Evolutionary conservation across 2,888 invertebrate species (phyloP).

Genomic region (Lypha dubia): DNA sequence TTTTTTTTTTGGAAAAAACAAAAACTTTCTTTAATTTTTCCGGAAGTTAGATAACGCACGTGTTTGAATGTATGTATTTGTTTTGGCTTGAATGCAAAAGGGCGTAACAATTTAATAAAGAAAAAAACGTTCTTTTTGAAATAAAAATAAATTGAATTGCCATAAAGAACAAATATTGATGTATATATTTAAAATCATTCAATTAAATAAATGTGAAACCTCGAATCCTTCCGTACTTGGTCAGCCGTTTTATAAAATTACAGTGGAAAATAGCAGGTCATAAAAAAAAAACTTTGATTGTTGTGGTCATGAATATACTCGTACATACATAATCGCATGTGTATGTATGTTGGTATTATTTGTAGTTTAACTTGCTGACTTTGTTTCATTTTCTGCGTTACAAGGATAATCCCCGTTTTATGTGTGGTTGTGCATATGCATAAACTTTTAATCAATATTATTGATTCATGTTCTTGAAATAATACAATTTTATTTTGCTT

Average conservation of each 20-base stretch:
- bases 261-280: constrained; percentile 26
- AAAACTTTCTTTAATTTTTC: constrained; percentile 8
- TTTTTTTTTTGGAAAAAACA: background rate
- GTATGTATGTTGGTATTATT: constrained; percentile 21
- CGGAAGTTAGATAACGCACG: constrained; percentile 53
- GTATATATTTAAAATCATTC: constrained; percentile 5
- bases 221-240: background rate
- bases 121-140: background rate
- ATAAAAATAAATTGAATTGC: constrained; percentile 14
- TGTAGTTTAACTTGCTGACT: constrained; percentile 21
- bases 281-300: constrained; percentile 27
- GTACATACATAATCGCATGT: too few relatives aligned
- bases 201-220: background rate
- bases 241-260: background rate
- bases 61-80: constrained; percentile 32
- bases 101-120: constrained; percentile 8
- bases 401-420: constrained; percentile 67
- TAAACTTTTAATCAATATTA: constrained; percentile 64
- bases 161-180: background rate
- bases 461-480: constrained; percentile 63
- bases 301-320: constrained; percentile 40
- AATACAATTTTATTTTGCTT: constrained; percentile 16
- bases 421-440: constrained; percentile 10
- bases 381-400: constrained; percentile 54
- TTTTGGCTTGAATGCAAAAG: constrained; percentile 13